These are phyloP conservation scores for Amphipoea lucens DNA, from an alignment of 2,888 invertebrate genomes.

Conservation along the genomic window DNA sequence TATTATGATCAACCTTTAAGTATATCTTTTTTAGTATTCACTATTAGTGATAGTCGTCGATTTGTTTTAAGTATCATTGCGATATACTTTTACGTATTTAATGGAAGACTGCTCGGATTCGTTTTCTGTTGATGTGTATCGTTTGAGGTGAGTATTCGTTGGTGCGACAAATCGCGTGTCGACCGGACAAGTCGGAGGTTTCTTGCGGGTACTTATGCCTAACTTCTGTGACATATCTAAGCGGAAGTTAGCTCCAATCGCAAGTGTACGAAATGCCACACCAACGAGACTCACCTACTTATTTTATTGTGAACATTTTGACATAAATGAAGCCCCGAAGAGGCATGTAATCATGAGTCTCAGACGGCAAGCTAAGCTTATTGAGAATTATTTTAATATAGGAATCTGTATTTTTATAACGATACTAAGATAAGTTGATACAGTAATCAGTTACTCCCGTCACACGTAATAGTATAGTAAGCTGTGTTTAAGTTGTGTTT, in stretches of 20 bases:
- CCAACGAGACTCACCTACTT: constrained; percentile 26
- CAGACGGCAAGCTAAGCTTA: constrained; percentile 87
- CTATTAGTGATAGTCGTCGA: constrained; percentile 79
- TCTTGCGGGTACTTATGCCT: constrained; percentile 34
- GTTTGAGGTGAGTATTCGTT: constrained; percentile 45
- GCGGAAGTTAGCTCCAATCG: constrained; percentile 11
- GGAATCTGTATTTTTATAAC: constrained; percentile 89
- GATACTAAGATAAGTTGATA: constrained; percentile 81
- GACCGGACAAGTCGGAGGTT: too few species aligned
- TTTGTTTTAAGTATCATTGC: constrained; percentile 77
- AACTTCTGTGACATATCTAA: not conserved
- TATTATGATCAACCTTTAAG: constrained; percentile 82
- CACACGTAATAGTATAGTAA: constrained; percentile 77
- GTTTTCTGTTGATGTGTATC: constrained; percentile 77
- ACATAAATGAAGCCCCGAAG: constrained; percentile 79
- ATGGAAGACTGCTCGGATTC: constrained; percentile 88
- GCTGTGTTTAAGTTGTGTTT: constrained; percentile 74
- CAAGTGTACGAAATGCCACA: constrained; percentile 11
- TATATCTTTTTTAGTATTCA: constrained; percentile 77
- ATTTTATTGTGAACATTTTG: constrained; percentile 63
- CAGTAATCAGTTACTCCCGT: constrained; percentile 77
- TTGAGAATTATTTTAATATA: constrained; percentile 87
- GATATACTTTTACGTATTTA: constrained; percentile 81
- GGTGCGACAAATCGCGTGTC: constrained; percentile 25
- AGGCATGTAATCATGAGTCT: constrained; percentile 87